A percentile compares a stretch with the other conserved stretches of the same genome.
phyloP scores from a whole-genome alignment of 2,888 invertebrate species.

The Himalopsyche tibetana region DNA sequence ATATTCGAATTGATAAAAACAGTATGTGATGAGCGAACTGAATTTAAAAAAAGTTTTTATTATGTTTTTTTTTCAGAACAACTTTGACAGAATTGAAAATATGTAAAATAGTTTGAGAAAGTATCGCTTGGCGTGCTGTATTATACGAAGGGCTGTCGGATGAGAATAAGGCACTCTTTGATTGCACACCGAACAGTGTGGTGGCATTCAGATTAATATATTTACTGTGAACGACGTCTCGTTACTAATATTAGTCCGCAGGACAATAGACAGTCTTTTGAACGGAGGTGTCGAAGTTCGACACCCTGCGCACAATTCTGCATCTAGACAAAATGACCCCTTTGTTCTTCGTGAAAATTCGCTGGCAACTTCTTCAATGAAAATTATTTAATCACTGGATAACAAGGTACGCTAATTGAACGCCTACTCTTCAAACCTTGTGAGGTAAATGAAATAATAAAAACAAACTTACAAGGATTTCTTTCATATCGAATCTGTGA shows the following conservation, averaged over 20 bases:
- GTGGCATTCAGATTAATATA: conserved; percentile 63
- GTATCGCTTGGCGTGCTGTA: neutral
- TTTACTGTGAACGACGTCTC: conserved; percentile 63
- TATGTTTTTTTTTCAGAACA: too few relatives aligned
- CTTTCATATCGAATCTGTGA: conserved; percentile 25
- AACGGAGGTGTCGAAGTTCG: conserved; percentile 56
- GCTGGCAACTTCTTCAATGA: conserved; percentile 52
- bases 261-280: conserved; percentile 62
- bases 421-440: conserved; percentile 10
- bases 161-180: conserved; percentile 65
- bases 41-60: too few relatives aligned
- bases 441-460: conserved; percentile 28
- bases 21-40: too few relatives aligned
- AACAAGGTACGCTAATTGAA: conserved; percentile 11
- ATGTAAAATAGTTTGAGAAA: neutral
- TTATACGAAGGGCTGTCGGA: conserved; percentile 34
- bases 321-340: conserved; percentile 57
- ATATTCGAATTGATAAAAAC: too few relatives aligned
- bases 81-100: too few relatives aligned
- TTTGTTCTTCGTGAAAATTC: conserved; percentile 57
- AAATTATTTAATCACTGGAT: conserved; percentile 30
- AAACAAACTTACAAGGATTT: neutral
- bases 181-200: conserved; percentile 62
- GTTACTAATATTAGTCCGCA: conserved; percentile 52
- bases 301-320: conserved; percentile 50